Percentiles rank a stretch among this genome's conserved stretches.
Evolutionary conservation across 1,140 invertebrate genomes (phyloP).

Genomic region (Mya arenaria): DNA sequence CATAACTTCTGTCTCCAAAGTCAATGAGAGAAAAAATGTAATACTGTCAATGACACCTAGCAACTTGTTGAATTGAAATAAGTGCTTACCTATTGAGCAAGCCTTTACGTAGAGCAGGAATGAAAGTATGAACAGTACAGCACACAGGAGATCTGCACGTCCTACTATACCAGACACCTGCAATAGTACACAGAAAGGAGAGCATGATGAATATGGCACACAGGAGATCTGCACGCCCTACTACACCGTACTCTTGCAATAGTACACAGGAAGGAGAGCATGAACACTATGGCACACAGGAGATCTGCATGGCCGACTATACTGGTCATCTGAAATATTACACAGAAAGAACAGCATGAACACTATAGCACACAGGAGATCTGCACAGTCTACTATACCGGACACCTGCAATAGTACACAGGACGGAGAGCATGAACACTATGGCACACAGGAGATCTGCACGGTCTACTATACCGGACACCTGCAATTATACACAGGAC

Average conservation of each 20-base stretch:
- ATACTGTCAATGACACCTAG: too few relatives aligned
- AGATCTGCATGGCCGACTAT: slow-evolving; percentile 97
- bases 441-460: too few relatives aligned
- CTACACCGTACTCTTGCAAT: slow-evolving; percentile 94
- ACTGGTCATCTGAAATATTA: slow-evolving; percentile 92
- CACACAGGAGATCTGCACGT: slow-evolving; percentile 93
- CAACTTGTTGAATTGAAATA: too few relatives aligned
- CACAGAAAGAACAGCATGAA: too few relatives aligned
- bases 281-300: slow-evolving; percentile 89
- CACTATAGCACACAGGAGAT: too few relatives aligned
- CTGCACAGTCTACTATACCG: too few relatives aligned
- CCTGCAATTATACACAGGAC: too few relatives aligned
- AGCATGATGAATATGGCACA: slow-evolving; percentile 89
- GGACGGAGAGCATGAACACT: too few relatives aligned
- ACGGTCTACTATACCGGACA: too few relatives aligned
- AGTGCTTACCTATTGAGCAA: slow-evolving; percentile 70
- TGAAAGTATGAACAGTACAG: slow-evolving; percentile 88
- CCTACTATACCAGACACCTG: slow-evolving; percentile 98
- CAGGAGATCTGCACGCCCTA: slow-evolving; percentile 95
- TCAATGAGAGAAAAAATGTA: too few relatives aligned
- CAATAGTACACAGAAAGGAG: slow-evolving; percentile 85
- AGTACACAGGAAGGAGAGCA: slow-evolving; percentile 87
- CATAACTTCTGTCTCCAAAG: too few relatives aligned
- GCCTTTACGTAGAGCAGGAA: slow-evolving; percentile 88
- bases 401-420: too few relatives aligned